Percentiles rank a stretch among this genome's conserved stretches.
Conservation (phyloP, 2,888 invertebrate species). For the Trachelus stipa region DNA sequence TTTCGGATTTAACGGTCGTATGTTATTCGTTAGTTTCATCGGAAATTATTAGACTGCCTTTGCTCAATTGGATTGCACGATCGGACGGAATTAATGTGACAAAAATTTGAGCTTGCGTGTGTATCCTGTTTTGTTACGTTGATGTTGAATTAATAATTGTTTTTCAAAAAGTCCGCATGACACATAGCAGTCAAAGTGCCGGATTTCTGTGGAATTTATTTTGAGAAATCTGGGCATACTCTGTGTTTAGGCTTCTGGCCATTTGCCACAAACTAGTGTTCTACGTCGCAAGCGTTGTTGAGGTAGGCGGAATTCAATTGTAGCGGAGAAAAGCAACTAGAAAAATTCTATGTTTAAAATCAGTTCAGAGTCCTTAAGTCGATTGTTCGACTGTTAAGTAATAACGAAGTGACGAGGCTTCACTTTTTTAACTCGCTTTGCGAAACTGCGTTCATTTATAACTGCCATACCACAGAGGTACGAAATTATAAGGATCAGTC, state of each 20-base stretch:
- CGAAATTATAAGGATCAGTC: background rate
- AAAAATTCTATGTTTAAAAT: background rate
- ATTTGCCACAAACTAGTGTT: background rate
- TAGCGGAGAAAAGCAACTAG: background rate
- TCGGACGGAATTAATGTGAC: background rate
- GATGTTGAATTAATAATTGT: background rate
- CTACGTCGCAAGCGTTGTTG: background rate
- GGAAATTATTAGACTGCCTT: background rate
- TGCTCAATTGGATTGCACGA: background rate
- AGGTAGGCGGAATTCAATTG: background rate
- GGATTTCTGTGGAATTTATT: background rate
- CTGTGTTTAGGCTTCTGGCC: background rate
- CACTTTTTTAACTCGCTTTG: background rate
- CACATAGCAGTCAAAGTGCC: background rate
- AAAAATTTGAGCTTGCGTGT: background rate
- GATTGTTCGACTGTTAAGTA: background rate
- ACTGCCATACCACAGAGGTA: background rate
- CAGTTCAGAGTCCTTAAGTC: background rate
- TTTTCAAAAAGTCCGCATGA: background rate
- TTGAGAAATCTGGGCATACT: background rate
- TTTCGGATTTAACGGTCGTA: background rate
- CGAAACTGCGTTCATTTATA: background rate
- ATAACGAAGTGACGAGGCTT: background rate
- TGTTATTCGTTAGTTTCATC: background rate
- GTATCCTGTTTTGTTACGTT: background rate